phyloP scores from a whole-genome alignment of 2,113 vertebrate species.

The Eudyptes chrysolophus region DNA sequence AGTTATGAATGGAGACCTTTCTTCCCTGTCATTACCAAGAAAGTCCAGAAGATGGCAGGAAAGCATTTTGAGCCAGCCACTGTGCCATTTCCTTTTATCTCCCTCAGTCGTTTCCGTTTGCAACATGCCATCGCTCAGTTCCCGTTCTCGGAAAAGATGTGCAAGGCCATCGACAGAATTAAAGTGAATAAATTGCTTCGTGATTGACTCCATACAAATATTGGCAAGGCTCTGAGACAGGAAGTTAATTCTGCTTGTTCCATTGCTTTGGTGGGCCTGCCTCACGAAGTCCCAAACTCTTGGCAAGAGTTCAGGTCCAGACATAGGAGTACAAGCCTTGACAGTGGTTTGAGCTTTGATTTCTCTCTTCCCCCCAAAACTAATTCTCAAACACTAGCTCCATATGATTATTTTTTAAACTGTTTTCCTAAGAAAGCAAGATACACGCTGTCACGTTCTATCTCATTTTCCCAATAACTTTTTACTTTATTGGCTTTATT shows the following conservation, averaged over 20 bases:
- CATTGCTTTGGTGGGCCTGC: not conserved
- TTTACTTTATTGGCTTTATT: not conserved
- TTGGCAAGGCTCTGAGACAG: not conserved
- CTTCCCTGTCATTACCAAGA: not conserved
- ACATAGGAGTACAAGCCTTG: not conserved
- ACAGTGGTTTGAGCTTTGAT: not conserved
- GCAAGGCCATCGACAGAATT: not conserved
- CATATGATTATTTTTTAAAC: not conserved
- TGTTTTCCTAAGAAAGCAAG: not conserved
- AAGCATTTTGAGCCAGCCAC: not conserved
- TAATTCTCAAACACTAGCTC: not conserved
- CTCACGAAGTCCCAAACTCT: not conserved
- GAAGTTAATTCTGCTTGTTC: not conserved
- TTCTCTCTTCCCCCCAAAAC: not conserved
- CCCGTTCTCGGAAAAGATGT: not conserved
- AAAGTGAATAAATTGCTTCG: not conserved
- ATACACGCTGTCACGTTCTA: fast-evolving
- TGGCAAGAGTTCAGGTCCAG: not conserved
- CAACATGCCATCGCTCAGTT: fast-evolving
- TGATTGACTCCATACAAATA: not conserved
- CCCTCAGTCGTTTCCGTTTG: not conserved
- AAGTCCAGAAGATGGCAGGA: constrained; percentile 5
- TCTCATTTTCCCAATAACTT: not conserved
- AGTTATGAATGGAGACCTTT: not conserved
- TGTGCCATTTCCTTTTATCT: not conserved